These are phyloP conservation scores for Panagrolaimus sp. DNA, from an alignment of 1,140 invertebrate species.

Conservation along the genomic window DNA sequence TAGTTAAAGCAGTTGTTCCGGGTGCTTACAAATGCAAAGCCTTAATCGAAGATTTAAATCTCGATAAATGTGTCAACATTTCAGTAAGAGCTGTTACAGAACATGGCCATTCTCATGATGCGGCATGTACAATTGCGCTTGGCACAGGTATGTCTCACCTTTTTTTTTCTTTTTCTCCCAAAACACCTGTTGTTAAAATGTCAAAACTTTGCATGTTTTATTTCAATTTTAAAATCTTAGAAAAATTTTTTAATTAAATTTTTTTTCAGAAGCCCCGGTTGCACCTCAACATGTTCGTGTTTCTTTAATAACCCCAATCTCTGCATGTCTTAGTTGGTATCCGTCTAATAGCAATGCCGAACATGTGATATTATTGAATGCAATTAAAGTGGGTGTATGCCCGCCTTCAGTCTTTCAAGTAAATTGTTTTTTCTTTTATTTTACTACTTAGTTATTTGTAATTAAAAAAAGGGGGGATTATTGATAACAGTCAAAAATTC, in stretches of 20 bases:
- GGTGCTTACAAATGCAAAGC: slow-evolving; percentile 88
- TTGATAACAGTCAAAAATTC: too few relatives aligned
- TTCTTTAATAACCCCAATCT: slow-evolving; percentile 85
- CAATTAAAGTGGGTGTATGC: slow-evolving; percentile 60
- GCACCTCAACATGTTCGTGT: slow-evolving; percentile 72
- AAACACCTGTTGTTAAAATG: too few relatives aligned
- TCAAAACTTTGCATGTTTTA: too few relatives aligned
- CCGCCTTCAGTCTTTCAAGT: slow-evolving; percentile 59
- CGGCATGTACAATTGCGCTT: slow-evolving; percentile 92
- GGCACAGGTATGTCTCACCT: slow-evolving; percentile 64
- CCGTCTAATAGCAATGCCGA: slow-evolving; percentile 96
- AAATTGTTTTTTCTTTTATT: slow-evolving; percentile 4
- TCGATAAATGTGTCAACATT: slow-evolving; percentile 51
- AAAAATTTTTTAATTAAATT: too few relatives aligned
- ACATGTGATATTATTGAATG: slow-evolving; percentile 93
- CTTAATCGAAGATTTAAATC: slow-evolving; percentile 91
- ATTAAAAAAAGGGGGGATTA: neutral
- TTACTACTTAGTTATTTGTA: neutral
- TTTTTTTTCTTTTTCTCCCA: too few relatives aligned
- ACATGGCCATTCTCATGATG: slow-evolving; percentile 70
- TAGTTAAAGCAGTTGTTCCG: slow-evolving; percentile 87
- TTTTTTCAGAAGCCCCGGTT: slow-evolving; percentile 74
- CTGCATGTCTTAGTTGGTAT: slow-evolving; percentile 91
- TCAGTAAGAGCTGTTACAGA: slow-evolving; percentile 72
- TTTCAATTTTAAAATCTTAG: too few relatives aligned